A percentile compares a stretch with the other conserved stretches of the same genome.
Conservation (phyloP, 1,140 invertebrate species). For the Tetraneura akinire region DNA sequence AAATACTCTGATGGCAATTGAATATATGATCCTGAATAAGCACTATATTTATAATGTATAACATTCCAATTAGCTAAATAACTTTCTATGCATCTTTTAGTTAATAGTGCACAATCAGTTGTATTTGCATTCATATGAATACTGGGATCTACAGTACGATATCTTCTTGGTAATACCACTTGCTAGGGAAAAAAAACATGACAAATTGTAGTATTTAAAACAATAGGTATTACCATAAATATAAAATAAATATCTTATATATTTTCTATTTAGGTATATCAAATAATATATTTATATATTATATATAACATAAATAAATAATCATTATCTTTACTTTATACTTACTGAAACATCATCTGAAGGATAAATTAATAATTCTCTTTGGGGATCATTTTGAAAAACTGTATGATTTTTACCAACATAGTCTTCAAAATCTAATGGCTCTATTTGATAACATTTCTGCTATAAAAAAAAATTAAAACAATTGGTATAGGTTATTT, state of each 20-base stretch:
- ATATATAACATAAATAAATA: neutral
- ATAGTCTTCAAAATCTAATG: slow-evolving; percentile 88
- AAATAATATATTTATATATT: no score
- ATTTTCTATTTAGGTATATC: no score
- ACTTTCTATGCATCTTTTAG: slow-evolving; percentile 81
- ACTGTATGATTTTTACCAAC: slow-evolving; percentile 87
- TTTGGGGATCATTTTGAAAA: slow-evolving; percentile 87
- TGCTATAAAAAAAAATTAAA: slow-evolving; percentile 65
- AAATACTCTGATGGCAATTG: slow-evolving; percentile 76
- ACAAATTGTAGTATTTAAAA: no score
- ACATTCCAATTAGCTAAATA: slow-evolving; percentile 86
- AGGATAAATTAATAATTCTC: slow-evolving; percentile 86
- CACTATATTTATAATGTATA: slow-evolving; percentile 84
- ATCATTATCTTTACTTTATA: neutral
- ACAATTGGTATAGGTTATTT: no score
- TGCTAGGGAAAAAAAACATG: slow-evolving; percentile 66
- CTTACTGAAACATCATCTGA: slow-evolving; percentile 88
- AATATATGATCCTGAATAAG: slow-evolving; percentile 79
- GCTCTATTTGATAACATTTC: slow-evolving; percentile 76
- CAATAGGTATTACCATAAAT: no score
- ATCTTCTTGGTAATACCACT: slow-evolving; percentile 74
- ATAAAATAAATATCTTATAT: no score
- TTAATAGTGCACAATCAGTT: slow-evolving; percentile 70
- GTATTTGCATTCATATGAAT: slow-evolving; percentile 61
- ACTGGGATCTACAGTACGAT: slow-evolving; percentile 76